Evolutionary conservation across 2,888 invertebrate genomes (phyloP), one percentile per base, ranked within the genome.

Genomic region (Ormyrus labotus): DNA sequence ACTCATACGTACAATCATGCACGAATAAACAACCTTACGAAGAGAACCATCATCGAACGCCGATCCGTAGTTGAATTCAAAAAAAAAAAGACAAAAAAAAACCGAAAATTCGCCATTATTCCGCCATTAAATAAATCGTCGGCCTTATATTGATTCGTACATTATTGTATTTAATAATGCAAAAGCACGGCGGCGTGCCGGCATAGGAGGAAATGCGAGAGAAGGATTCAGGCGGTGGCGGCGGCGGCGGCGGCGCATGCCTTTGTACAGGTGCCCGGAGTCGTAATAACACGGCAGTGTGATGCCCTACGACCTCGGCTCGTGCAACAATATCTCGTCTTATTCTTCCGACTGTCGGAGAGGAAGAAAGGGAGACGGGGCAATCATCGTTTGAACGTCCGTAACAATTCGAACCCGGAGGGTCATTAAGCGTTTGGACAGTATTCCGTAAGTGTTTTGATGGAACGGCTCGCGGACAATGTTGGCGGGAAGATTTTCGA

Each of bases 241-340:
- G 7, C 19, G 67, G 34, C 70, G 65, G 58, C 48, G 7, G 19
- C 48, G 61, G n/a, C 47, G 55, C 11, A 58, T 19, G 47, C 65
- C 72, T 78, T 71, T 83, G 84, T 87, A 88, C 90, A 89, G 89
- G 90, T 90, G 89, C 88, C 19, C 19, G 19, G 88, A 88, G 88
- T 86, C 86, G 88, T 90, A 90, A 90, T 90, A 88, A 90, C 87
- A 90, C 85, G 85, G 89, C 86, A 81, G 87, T 80, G 19, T 19
- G 83, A 85, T 87, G 89, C 86, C 88, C 89, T 89, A 83, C 86
- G 86, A 90, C 89, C 89, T 85, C 84, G 81, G 82, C 80, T 86
- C 81, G 87, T 88, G 86, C 87, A 87, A 87, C 88, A 85, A 86
- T 84, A 83, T 84, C 78, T 83, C 48, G 5, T 55, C 63, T 57